phyloP scores from a whole-genome alignment of 1,140 invertebrate species.

The Trichoplusia ni region DNA sequence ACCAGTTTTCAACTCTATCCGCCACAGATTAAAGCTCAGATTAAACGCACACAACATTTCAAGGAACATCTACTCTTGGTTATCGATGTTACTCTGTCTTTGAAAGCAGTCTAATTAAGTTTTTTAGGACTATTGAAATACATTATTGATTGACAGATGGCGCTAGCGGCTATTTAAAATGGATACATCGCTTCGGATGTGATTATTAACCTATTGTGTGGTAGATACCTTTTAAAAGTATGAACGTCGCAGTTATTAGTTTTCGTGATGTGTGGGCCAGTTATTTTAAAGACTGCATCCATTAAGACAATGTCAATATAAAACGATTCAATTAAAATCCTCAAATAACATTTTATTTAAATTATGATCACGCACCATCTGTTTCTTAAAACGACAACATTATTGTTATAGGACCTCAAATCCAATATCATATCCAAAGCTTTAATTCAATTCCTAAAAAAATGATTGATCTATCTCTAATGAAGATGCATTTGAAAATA shows the following conservation, averaged over 20 bases:
- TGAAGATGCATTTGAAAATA: constrained; percentile 22
- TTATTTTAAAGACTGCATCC: neutral
- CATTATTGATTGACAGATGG: constrained; percentile 77
- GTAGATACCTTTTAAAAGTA: constrained; percentile 25
- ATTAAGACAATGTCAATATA: no score
- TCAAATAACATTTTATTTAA: no score
- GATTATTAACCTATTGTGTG: constrained; percentile 41
- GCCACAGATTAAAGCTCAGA: neutral
- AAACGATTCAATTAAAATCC: no score
- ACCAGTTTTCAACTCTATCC: constrained; percentile 31
- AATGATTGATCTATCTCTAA: constrained; percentile 1
- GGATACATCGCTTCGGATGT: constrained; percentile 68
- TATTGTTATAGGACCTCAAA: no score
- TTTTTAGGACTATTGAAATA: constrained; percentile 74
- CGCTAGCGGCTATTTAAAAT: constrained; percentile 75
- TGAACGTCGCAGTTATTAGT: constrained; percentile 22
- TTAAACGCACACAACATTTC: constrained; percentile 26
- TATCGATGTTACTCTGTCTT: constrained; percentile 61
- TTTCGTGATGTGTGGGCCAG: constrained; percentile 28
- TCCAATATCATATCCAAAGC: neutral
- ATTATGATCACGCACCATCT: no score
- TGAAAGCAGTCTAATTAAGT: constrained; percentile 78
- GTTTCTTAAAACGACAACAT: no score
- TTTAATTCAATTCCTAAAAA: neutral
- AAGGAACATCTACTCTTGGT: constrained; percentile 28